Evolutionary conservation across 2,113 vertebrate genomes (phyloP), one percentile per base, ranked within the genome.

Genomic region (Burhinus oedicnemus): DNA sequence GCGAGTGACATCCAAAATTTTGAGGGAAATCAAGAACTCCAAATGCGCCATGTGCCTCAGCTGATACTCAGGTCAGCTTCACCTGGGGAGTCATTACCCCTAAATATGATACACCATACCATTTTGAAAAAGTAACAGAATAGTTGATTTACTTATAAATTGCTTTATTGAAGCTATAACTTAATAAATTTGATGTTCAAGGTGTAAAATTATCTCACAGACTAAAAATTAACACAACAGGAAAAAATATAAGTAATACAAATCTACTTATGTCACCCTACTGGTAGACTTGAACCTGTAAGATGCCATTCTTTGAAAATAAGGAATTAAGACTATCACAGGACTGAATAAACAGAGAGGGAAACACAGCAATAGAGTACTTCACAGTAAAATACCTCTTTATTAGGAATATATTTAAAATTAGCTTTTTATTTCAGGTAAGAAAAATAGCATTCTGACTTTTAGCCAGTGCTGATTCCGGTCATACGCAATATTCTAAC

Each of bases 391-490:
- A 96, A 96, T 93, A 94, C 81, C 66, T 95, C 78, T 96, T 95
- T 96, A 94, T 89, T 93, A 90, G 84, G 84, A 96, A 93, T 91
- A 94, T 85, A 91, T 74, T 95, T 96, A 91, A 97, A 96, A 96
- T 69, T 89, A 97, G 38, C 12, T 94, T 83, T 94, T 89, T 89
- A 83, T 94, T 94, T 94, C 70, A 91, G 87, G 47, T 96, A 97
- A 94, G 91, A 95, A 95, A 97, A 95, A 95, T 95, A 95, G 93
- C 95, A 92, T 83, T 89, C 96, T 97, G 95, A 95, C 94, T 89
- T 92, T 38, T 19, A 65, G 96, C 90, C 96, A 95, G 93, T 29
- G 91, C 95, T 34, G 74, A 95, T 85, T 84, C 82, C 2, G 45
- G 26, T 87, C 51, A 93, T 42, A 81, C 3, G 9, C 51, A 66